A percentile compares a stretch with the other conserved stretches of the same genome.
phyloP scores from a whole-genome alignment of 2,797 vertebrate genomes.

The Synaphobranchus kaupii region DNA sequence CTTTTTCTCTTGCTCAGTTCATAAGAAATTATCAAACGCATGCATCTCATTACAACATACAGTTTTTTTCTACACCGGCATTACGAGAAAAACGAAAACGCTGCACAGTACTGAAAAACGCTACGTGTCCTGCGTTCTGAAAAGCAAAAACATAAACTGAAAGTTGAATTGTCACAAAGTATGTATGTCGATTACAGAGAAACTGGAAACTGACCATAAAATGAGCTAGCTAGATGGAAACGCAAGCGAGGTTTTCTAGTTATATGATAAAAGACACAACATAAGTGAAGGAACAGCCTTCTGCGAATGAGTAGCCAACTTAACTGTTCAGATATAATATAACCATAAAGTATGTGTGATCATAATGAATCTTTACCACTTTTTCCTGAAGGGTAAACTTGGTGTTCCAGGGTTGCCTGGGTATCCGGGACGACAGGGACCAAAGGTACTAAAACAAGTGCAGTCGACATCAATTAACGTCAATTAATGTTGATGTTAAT shows the following conservation, averaged over 20 bases:
- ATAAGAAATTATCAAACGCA: neutral
- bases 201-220: neutral
- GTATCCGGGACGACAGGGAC: slow-evolving; percentile 87
- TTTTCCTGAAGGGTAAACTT: slow-evolving; percentile 80
- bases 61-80: neutral
- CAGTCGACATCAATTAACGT: too few species aligned
- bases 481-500: too few species aligned
- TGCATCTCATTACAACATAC: neutral
- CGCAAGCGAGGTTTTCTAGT: neutral
- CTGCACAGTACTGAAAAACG: too few species aligned
- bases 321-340: neutral
- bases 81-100: neutral
- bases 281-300: too few species aligned
- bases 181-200: neutral
- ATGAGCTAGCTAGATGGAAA: neutral
- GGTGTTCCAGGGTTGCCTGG: slow-evolving; percentile 90
- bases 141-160: neutral
- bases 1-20: neutral
- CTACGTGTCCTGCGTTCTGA: too few species aligned
- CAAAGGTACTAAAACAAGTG: slow-evolving; percentile 79
- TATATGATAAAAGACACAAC: too few species aligned
- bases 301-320: too few species aligned
- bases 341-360: neutral
- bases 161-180: neutral
- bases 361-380: slow-evolving; percentile 28